A percentile compares a stretch with the other conserved stretches of the same genome.
Evolutionary conservation across 2,797 vertebrate species (phyloP).

Genomic region (Scarus forsteni): DNA sequence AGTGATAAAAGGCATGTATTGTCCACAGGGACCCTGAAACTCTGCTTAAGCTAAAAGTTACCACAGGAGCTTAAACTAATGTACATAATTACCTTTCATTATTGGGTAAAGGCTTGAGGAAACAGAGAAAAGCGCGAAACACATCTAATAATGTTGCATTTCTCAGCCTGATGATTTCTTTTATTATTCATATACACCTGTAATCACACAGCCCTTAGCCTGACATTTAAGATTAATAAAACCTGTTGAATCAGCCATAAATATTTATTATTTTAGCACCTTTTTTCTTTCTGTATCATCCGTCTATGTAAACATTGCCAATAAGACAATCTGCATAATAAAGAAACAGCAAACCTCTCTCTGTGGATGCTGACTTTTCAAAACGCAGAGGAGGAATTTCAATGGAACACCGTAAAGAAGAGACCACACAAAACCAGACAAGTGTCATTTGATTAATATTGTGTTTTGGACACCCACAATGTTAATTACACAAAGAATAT

Average conservation of each 20-base stretch:
- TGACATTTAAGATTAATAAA: constrained; percentile 47
- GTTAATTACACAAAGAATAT: constrained; percentile 64
- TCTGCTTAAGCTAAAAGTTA: no score
- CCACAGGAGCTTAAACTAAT: constrained; percentile 1
- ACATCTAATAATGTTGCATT: constrained; percentile 12
- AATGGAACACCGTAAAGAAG: constrained; percentile 40
- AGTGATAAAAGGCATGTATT: no score
- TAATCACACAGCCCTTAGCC: constrained; percentile 15
- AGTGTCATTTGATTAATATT: constrained; percentile 61
- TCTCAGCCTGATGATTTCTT: constrained; percentile 6
- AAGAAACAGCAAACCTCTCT: constrained; percentile 26
- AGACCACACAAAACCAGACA: constrained; percentile 59
- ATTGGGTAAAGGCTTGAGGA: constrained; percentile 4
- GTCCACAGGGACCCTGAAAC: no score
- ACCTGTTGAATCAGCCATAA: constrained; percentile 12
- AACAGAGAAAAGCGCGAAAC: constrained; percentile 20
- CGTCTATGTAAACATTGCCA: constrained; percentile 27
- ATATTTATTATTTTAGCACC: constrained; percentile 24
- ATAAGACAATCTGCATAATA: constrained; percentile 25
- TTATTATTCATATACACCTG: constrained; percentile 19
- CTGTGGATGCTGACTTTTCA: constrained; percentile 33
- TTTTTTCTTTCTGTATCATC: constrained; percentile 7
- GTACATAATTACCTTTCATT: neutral
- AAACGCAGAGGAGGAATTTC: constrained; percentile 53
- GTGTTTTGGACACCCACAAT: constrained; percentile 63